Evolutionary conservation across 2,888 invertebrate species (phyloP), one percentile per base, ranked within the genome.

Genomic region (Oegoconia quadripuncta): DNA sequence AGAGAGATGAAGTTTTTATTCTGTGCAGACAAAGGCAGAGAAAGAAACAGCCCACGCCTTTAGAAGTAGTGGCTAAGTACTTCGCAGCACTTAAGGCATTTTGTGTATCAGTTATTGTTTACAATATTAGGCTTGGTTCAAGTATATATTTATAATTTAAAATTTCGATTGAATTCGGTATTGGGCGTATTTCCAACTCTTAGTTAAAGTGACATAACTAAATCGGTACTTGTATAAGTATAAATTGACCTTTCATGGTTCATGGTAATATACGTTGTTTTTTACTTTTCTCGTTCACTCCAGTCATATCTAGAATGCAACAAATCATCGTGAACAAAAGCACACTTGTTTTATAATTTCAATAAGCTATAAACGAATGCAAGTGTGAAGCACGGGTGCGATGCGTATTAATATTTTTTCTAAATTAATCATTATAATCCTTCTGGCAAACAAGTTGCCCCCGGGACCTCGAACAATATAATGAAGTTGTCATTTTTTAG

Each of bases 401-500:
- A 80, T 69, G 69, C 62, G 80, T 82, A 81, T 86, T 86, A 87
- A 84, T 87, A 84, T 87, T 87, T 86, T n/a, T 74, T 86, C 76
- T 72, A 78, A 82, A 86, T 87, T 87, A 87, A 87, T 87, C 82
- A 87, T 83, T 80, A 83, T 86, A 87, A 87, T 87, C 87, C 84
- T 81, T 76, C 79, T 73, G 64, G 80, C 86, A 87, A 87, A 87
- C 86, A 87, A 86, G 73, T 77, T 74, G 75, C 84, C 84, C 84
- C 56, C 68, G 74, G 80, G 80, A 73, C 73, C 64, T 73, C 68
- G 81, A 77, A 82, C 83, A 80, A 81, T 86, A 80, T 87, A 87
- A 87, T 87, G 87, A 87, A 87, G 86, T 87, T 87, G 87, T 87
- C 86, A 87, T 87, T 87, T 87, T 87, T 87, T 87, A 84, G 86